Evolutionary conservation across 2,113 vertebrate species (phyloP), one percentile per base, ranked within the genome.

Genomic region (Colossoma macropomum): DNA sequence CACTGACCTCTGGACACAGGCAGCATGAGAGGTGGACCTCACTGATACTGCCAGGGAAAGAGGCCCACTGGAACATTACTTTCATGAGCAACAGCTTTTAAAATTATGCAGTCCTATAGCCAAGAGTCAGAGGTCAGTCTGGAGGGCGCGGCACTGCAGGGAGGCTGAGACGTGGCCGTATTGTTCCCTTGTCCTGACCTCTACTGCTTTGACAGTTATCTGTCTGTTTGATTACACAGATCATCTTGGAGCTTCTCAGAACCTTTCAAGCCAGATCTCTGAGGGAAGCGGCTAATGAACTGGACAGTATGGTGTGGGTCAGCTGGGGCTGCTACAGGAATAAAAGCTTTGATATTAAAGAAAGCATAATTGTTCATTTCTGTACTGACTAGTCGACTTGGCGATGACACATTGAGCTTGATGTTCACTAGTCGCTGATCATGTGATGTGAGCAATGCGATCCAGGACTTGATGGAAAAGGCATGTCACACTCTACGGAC

Each of bases 251-350:
- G 73, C n/a, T 54, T 45, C 78, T 81, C 30, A 77, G 85, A 81
- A 77, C 83, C 74, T 77, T 86, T 52, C 71, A 59, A 81, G 85
- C 50, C 81, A 72, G 45, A 50, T 54, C 85, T 84, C 82, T 81
- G 15, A 74, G 79, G 82, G 79, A 77, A 75, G 45, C 81, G 50
- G 45, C 45, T 86, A 86, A 86, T 86, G 85, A 86, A 86, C 76
- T 79, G 65, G 21, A 52, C 52, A 59, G 71, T 73, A 30, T 66
- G 59, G 34, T 19, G 50, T 41, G 65, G 32, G 19, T 54, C 45
- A 17, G 59, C n/a, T 74, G 13, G 21, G 62, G 70, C 25, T 32
- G 0, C 17, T 23, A 25, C 32, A 54, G 21, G 2, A n/a, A n/a
- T 1, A 23, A 59, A 56, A n/a, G 77, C 17, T 17, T 52, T 45